Base-by-base conservation (phyloP, 2,888 invertebrate species). In the Sarcophaga variegata region DNA sequence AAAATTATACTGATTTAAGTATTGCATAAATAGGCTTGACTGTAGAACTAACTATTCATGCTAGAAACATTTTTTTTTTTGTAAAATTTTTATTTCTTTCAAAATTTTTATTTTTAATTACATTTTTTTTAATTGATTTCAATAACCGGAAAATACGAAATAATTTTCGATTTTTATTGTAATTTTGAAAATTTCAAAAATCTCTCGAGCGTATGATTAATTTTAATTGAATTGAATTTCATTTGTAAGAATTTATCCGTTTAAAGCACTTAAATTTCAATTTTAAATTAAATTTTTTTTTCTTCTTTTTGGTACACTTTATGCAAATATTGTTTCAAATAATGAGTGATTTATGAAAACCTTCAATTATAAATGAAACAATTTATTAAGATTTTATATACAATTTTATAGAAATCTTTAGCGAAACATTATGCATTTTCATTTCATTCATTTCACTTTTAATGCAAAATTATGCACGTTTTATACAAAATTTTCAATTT, bases 161-260 rank as follows among this genome's bases (percentile, higher is more conserved):
- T 37, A 10, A 37, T 37, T 37, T 10, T 8, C 37, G 1, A 8
- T 37, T 1, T 37, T 37, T 37, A 0, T 10, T 37, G 37, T 0
- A 8, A 2, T 37, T 37, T 37, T 37, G 8, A 37, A 4, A 14
- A 14, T 49, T 49, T 49, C 14, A 49, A 14, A 66, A 20, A 12
- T 54, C 49, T 59, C 25, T 74, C 3, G 45, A 17, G 81, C 81
- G 81, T 76, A 81, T 81, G 69, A 81, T 69, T 81, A 59, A 81
- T 81, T 54, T 75, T 49, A 74, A 62, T 67, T 47, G 8, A 14
- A 3, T 22, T 20, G 17, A 47, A 3, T n/a, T 45, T 60, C 17
- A 3, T 17, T 37, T 10, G 37, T 37, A 37, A 10, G 37, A n/a
- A 22, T 45, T 25, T 66, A 14, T 45, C 6, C 4, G n/a, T 17